Percentiles rank a stretch among this genome's conserved stretches.
Conservation (phyloP, 2,888 invertebrate species). For the Trachelus iudaicus region DNA sequence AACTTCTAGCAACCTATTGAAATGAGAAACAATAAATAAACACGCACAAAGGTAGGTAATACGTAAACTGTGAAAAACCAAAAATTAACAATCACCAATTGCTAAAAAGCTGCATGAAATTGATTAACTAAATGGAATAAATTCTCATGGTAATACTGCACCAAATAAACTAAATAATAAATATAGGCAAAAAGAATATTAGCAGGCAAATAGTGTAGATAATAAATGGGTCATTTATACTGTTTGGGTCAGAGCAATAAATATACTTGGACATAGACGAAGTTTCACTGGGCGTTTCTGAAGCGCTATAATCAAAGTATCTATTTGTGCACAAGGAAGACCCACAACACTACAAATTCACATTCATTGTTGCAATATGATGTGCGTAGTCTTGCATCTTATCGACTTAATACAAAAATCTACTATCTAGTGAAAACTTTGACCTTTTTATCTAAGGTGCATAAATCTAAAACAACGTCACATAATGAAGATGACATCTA, state of each 20-base stretch:
- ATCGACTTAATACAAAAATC: background rate
- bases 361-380: background rate
- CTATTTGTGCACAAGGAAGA: background rate
- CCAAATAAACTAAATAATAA: background rate
- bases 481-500: background rate
- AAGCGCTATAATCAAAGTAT: background rate
- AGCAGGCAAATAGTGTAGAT: background rate
- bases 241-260: background rate
- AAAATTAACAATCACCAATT: conserved; percentile 2
- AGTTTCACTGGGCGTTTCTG: background rate
- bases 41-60: background rate
- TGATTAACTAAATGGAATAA: background rate
- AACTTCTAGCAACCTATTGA: background rate
- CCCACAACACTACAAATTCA: background rate
- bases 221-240: background rate
- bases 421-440: background rate
- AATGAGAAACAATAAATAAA: background rate
- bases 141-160: background rate
- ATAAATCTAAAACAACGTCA: background rate
- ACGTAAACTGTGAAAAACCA: background rate
- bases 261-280: background rate
- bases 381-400: background rate
- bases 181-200: background rate
- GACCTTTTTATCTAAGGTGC: background rate
- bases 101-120: conserved; percentile 1